A percentile compares a stretch with the other conserved stretches of the same genome.
Conservation (phyloP, 30 jellyfish, hydroid and myxozoan species). For the Nemopilema nomurai region DNA sequence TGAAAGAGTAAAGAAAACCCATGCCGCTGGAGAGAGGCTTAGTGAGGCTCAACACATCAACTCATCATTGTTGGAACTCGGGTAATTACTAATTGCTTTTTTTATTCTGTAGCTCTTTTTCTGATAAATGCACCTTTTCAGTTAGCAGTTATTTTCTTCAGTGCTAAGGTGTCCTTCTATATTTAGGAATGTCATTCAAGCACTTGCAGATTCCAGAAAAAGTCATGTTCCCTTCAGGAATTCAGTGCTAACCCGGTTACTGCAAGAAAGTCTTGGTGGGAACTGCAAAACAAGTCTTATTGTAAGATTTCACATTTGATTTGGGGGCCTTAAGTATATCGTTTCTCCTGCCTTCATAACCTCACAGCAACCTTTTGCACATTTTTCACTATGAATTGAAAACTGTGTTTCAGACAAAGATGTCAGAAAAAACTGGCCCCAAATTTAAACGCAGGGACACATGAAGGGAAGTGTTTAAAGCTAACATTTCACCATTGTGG, state of each 20-base stretch:
- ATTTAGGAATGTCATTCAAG: slow-evolving; percentile 94
- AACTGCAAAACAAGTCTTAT: slow-evolving; percentile 94
- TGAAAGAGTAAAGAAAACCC: slow-evolving; percentile 93
- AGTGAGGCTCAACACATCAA: slow-evolving; percentile 97
- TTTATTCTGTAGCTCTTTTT: not conserved
- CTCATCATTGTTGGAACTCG: slow-evolving; percentile 93
- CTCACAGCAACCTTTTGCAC: no score
- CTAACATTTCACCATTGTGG: no score
- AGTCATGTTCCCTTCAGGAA: slow-evolving; percentile 95
- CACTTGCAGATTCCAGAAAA: slow-evolving; percentile 82
- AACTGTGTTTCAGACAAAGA: no score
- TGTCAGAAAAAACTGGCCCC: no score
- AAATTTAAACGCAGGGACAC: no score
- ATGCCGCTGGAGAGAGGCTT: slow-evolving; percentile 91
- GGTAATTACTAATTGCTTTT: slow-evolving; percentile 44
- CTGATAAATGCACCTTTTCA: no score
- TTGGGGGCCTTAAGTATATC: not conserved
- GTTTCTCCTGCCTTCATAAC: no score
- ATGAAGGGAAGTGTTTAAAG: no score
- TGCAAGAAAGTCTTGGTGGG: slow-evolving; percentile 99
- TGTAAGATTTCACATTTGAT: slow-evolving; percentile 43
- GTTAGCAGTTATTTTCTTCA: no score
- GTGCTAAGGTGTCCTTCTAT: not conserved
- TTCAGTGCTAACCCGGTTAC: slow-evolving; percentile 91
- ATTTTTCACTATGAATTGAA: no score